These are phyloP conservation scores for Parasteatoda tepidariorum DNA, from an alignment of 1,140 invertebrate species.

Conservation along the genomic window DNA sequence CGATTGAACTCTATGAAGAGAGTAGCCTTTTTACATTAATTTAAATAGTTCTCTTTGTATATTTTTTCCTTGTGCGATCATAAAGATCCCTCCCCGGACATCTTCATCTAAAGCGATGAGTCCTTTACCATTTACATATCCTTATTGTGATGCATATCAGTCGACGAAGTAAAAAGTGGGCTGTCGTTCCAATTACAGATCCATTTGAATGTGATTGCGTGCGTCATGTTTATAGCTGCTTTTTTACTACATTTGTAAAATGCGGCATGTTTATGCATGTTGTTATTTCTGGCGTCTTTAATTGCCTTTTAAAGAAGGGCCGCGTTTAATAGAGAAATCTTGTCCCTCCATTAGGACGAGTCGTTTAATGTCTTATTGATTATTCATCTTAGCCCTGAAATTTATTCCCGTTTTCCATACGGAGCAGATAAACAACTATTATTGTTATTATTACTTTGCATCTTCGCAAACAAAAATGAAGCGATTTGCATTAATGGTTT, in stretches of 20 bases:
- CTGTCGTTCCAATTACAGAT: conserved; percentile 52
- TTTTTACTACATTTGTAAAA: conserved; percentile 48
- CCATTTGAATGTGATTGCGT: conserved; percentile 59
- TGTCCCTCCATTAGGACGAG: conserved; percentile 52
- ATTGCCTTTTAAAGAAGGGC: conserved; percentile 58
- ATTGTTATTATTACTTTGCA: conserved; percentile 61
- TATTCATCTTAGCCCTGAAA: conserved; percentile 56
- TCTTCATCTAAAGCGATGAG: neutral
- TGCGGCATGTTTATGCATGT: conserved; percentile 59
- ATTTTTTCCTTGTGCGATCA: neutral
- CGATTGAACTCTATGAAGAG: neutral
- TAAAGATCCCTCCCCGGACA: neutral
- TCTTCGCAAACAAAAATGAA: conserved; percentile 58
- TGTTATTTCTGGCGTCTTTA: conserved; percentile 59
- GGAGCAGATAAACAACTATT: conserved; percentile 59
- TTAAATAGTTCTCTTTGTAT: neutral
- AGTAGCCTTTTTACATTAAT: neutral
- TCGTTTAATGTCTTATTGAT: conserved; percentile 61
- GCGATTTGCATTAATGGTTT: conserved; percentile 61
- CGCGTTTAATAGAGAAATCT: conserved; percentile 58
- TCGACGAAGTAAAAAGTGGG: conserved; percentile 48
- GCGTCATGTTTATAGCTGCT: conserved; percentile 51
- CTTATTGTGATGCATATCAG: conserved; percentile 58
- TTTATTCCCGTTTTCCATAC: conserved; percentile 45
- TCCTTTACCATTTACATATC: conserved; percentile 45